Base-by-base conservation (phyloP, 2,113 vertebrate species). In the Serilophus lunatus region DNA sequence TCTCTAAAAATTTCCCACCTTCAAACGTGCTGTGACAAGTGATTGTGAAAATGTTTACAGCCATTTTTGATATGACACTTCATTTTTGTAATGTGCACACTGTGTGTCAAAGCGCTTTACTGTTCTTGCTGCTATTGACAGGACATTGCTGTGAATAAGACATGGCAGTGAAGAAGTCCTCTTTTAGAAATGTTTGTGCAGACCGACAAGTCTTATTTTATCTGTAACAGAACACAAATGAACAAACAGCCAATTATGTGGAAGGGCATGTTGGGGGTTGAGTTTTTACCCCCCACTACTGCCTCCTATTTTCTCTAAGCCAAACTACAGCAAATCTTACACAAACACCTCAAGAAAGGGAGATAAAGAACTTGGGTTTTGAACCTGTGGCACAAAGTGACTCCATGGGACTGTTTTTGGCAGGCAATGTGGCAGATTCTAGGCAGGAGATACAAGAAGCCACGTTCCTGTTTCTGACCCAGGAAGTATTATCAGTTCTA, bases 1-100 rank as follows among this genome's bases (percentile, higher is more conserved):
- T 50, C 77, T 87, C 63, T 88, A 54, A 92, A 93, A 86, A 72
- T 23, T 90, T 94, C 68, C 92, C 89, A 95, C 78, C 51, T 97
- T 93, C 76, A 91, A 95, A 91, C 12, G 0, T 63, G 53, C 65
- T 84, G 78, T 82, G 89, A 97, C 91, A 97, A 97, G 81, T 33
- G 74, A 91, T 75, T 86, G 79, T 65, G 82, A 95, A 96, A 93
- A 92, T 71, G 79, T 96, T 97, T 95, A 97, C 83, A 96, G 90
- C 54, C 78, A 86, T 80, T 94, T 96, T 44, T 77, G 51, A 92
- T 77, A 69, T 23, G 70, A 93, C 87, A 89, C 36, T 95, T 88
- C 82, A 36, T 89, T 93, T 89, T 82, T 71, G 82, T 76, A 90
- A 86, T 2, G 50, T 35, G 29, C 49, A 23, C 70, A 68, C 76